These are phyloP conservation scores for Silurus asotus DNA, from an alignment of 2,113 vertebrate genomes.

Conservation along the genomic window DNA sequence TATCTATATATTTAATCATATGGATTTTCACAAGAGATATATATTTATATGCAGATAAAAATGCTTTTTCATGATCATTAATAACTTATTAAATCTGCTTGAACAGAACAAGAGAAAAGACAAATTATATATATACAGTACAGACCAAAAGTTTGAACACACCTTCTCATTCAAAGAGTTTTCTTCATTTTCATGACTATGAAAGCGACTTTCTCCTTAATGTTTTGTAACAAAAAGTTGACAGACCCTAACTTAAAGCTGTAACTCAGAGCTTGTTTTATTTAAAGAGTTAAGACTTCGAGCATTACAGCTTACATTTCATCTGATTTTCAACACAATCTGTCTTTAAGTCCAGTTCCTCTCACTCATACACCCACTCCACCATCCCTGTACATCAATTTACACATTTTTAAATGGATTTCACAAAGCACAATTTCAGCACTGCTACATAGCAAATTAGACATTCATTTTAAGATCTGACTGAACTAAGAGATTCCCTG, in stretches of 20 bases:
- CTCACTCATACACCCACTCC: slow-evolving; percentile 30
- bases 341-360: not conserved
- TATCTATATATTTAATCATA: not conserved
- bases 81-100: not conserved
- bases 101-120: not conserved
- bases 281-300: slow-evolving; percentile 18
- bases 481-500: slow-evolving; percentile 40
- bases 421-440: slow-evolving; percentile 48
- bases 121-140: no score
- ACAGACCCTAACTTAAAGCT: not conserved
- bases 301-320: slow-evolving; percentile 17
- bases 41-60: not conserved
- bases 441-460: slow-evolving; percentile 53
- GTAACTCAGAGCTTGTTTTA: slow-evolving; percentile 26
- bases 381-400: slow-evolving; percentile 47
- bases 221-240: not conserved
- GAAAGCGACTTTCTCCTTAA: no score
- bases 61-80: not conserved
- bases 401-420: slow-evolving; percentile 37
- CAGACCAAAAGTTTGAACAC: no score
- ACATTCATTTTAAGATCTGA: slow-evolving; percentile 64
- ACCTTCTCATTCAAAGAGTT: no score
- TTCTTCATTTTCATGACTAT: no score
- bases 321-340: not conserved
- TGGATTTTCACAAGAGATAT: not conserved